Evolutionary conservation across 2,113 vertebrate species (phyloP).

Genomic region (Corydoras sp.): DNA sequence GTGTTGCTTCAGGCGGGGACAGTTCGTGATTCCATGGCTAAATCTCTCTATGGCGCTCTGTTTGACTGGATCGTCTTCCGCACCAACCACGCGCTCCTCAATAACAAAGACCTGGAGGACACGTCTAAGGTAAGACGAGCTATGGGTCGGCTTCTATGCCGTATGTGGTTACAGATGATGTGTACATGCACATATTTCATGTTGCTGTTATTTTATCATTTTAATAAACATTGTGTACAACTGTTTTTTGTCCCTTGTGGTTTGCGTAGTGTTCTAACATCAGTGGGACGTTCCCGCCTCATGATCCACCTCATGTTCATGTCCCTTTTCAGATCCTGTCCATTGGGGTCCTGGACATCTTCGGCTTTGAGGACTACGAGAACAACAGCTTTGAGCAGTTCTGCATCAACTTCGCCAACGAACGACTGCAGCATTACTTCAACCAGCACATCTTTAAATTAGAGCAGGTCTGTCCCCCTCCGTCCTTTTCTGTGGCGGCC

Average conservation of each 20-base stretch:
- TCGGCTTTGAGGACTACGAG: constrained; percentile 96
- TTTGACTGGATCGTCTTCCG: constrained; percentile 98
- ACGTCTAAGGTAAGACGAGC: constrained; percentile 73
- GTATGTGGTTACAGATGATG: too few species aligned
- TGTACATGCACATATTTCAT: too few species aligned
- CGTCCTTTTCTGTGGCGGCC: not conserved
- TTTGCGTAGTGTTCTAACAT: too few species aligned
- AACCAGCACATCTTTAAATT: constrained; percentile 96
- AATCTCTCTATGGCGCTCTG: constrained; percentile 87
- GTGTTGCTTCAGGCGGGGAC: constrained; percentile 76
- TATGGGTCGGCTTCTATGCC: too few species aligned
- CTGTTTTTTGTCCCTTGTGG: too few species aligned
- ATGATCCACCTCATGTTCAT: not conserved
- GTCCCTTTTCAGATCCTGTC: constrained; percentile 76
- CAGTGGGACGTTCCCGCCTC: too few species aligned
- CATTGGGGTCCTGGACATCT: constrained; percentile 94
- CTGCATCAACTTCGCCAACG: constrained; percentile 97
- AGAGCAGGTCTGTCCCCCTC: constrained; percentile 73
- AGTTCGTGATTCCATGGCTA: constrained; percentile 93
- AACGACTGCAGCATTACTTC: constrained; percentile 93
- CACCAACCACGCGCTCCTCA: constrained; percentile 91
- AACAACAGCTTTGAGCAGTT: constrained; percentile 97
- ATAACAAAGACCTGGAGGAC: constrained; percentile 87
- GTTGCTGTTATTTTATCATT: too few species aligned
- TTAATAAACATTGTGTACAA: too few species aligned